Conservation (phyloP, 2,888 invertebrate species). For the Quadroppia sp. region DNA sequence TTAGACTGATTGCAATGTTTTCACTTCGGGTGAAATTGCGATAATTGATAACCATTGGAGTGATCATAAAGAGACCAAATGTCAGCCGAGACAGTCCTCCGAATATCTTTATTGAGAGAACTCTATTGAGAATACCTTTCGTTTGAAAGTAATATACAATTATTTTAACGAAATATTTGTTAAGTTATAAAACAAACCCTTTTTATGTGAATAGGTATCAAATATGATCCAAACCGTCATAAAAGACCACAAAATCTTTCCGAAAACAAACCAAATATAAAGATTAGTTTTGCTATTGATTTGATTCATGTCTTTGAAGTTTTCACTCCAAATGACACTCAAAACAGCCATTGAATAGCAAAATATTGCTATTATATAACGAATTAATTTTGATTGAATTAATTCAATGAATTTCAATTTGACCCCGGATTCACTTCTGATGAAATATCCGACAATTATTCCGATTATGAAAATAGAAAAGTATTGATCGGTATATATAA, state of each 20-base stretch:
- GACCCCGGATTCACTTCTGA: too few relatives aligned
- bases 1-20: not conserved
- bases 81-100: not conserved
- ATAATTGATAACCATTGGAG: too few relatives aligned
- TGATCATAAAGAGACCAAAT: too few relatives aligned
- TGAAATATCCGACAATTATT: conserved; percentile 28
- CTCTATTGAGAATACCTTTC: not conserved
- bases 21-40: not conserved
- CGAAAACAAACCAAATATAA: conserved; percentile 18
- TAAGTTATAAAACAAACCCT: not conserved
- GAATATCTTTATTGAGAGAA: not conserved
- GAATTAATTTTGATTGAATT: not conserved
- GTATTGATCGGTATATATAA: conserved; percentile 29
- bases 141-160: too few relatives aligned
- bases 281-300: conserved; percentile 18
- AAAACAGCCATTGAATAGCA: not conserved
- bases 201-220: not conserved
- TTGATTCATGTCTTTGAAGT: conserved; percentile 36
- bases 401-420: not conserved
- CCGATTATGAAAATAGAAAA: conserved; percentile 31
- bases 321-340: conserved; percentile 32
- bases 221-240: conserved; percentile 34
- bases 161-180: not conserved
- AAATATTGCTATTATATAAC: not conserved
- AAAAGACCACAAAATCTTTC: conserved; percentile 37